Base-by-base conservation (phyloP, 2,888 invertebrate genomes). In the Cenopis cana region DNA sequence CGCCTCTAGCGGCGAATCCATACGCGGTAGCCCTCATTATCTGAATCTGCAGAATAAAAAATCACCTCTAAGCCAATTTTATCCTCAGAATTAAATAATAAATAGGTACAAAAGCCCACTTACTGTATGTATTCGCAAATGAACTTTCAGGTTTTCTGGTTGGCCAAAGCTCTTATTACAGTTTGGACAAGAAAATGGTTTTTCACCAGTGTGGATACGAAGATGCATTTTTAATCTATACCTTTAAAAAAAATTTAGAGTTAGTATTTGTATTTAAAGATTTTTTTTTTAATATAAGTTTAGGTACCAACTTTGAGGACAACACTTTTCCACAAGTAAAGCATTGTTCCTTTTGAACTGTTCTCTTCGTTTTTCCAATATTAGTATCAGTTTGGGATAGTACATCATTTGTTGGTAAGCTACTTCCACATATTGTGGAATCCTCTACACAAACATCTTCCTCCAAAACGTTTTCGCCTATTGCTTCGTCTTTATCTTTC, bases 291-390 rank as follows among this genome's bases (percentile, higher is more conserved):
- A 46, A n/a, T 4, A 8, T n/a, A n/a, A 46, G 46, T 46, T 46
- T 46, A 46, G 46, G 46, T 54, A 75, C 76, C 76, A 82, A 92
- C 93, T 89, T 88, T 17, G 93, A 93, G 29, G 93, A 93, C 89
- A 94, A 89, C 33, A 93, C 86, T 86, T 93, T 94, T n/a, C 93
- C 94, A 84, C 94, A 94, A 41, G 87, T 90, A 74, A 85, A 89
- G 76, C 94, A 94, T 81, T 94, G 94, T 64, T 89, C 87, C 74
- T 87, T 88, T 24, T 73, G 79, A 33, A 77, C 62, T 59, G 75
- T 78, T 69, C 80, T 81, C 54, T 72, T 74, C 46, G 64, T 70
- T 49, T 75, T 81, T n/a, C 12, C 17, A 60, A 46, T 11, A n/a
- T 57, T 68, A 46, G 68, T 57, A 69, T 64, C 52, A 17, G 11